phyloP scores from a whole-genome alignment of 1,140 invertebrate genomes.

The Dendrolimus punctatus region DNA sequence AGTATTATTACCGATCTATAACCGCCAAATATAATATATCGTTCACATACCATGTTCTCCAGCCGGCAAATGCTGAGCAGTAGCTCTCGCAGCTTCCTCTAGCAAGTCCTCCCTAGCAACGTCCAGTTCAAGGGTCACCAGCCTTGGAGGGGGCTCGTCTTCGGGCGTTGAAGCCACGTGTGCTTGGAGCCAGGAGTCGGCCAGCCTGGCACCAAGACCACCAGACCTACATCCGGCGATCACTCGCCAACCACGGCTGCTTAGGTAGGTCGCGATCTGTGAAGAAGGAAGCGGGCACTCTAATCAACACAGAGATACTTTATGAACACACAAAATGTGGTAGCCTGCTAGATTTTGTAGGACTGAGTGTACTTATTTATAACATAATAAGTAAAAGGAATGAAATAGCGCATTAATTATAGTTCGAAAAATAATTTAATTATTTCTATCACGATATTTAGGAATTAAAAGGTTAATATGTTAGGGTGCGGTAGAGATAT shows the following conservation, averaged over 20 bases:
- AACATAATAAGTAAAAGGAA: no score
- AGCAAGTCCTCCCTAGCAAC: slow-evolving; percentile 85
- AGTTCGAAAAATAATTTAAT: no score
- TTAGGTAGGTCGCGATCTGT: slow-evolving; percentile 77
- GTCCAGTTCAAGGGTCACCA: slow-evolving; percentile 82
- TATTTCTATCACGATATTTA: no score
- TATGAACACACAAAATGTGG: no score
- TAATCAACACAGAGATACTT: no score
- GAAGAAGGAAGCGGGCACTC: slow-evolving; percentile 8
- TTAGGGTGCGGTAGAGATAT: no score
- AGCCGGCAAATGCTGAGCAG: slow-evolving; percentile 84
- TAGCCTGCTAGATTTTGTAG: no score
- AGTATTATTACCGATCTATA: no score
- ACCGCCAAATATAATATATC: neutral
- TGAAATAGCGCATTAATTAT: no score
- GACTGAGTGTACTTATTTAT: no score
- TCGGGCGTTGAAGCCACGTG: slow-evolving; percentile 71
- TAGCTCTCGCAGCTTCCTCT: slow-evolving; percentile 82
- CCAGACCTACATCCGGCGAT: slow-evolving; percentile 81
- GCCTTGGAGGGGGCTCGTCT: slow-evolving; percentile 61
- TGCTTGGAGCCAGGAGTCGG: slow-evolving; percentile 75
- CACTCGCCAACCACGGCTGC: slow-evolving; percentile 79
- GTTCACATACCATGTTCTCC: slow-evolving; percentile 81
- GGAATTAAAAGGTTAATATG: no score
- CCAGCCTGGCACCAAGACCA: slow-evolving; percentile 69